Evolutionary conservation across 1,140 invertebrate species (phyloP).

Genomic region (Maconellicoccus hirsutus): DNA sequence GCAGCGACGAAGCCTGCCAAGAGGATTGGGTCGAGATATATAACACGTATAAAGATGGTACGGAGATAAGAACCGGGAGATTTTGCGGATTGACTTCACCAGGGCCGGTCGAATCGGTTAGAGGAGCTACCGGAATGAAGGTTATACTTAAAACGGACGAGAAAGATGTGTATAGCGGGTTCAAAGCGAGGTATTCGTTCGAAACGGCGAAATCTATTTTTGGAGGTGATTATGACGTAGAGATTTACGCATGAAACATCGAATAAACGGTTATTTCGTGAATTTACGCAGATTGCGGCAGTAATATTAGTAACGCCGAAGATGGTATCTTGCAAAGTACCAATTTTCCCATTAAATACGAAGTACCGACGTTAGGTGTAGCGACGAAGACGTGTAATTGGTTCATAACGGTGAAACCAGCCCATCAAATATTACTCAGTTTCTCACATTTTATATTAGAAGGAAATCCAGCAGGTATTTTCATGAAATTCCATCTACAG

Average conservation of each 20-base stretch:
- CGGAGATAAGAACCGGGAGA: slow-evolving; percentile 67
- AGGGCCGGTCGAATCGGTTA: slow-evolving; percentile 78
- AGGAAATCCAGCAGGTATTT: slow-evolving; percentile 65
- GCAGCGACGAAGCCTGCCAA: slow-evolving; percentile 47
- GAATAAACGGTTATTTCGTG: too few relatives aligned
- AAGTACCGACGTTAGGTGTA: slow-evolving; percentile 55
- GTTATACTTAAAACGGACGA: slow-evolving; percentile 72
- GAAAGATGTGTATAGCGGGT: slow-evolving; percentile 74
- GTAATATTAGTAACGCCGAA: slow-evolving; percentile 71
- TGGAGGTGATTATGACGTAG: slow-evolving; percentile 54
- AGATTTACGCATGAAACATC: too few relatives aligned
- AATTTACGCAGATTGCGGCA: slow-evolving; percentile 60
- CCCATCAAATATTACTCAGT: slow-evolving; percentile 70
- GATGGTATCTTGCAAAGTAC: slow-evolving; percentile 79
- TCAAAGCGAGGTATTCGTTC: slow-evolving; percentile 80
- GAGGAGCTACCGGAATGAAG: slow-evolving; percentile 67
- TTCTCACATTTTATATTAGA: slow-evolving; percentile 81
- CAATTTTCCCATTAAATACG: slow-evolving; percentile 75
- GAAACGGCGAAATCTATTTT: slow-evolving; percentile 75
- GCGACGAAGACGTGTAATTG: slow-evolving; percentile 81
- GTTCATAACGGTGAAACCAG: slow-evolving; percentile 72
- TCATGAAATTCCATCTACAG: neutral
- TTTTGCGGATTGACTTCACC: slow-evolving; percentile 75
- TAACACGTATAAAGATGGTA: slow-evolving; percentile 67
- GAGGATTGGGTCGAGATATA: slow-evolving; percentile 90